phyloP scores from a whole-genome alignment of 2,113 vertebrate species.

The Myrmophylax atrothorax region DNA sequence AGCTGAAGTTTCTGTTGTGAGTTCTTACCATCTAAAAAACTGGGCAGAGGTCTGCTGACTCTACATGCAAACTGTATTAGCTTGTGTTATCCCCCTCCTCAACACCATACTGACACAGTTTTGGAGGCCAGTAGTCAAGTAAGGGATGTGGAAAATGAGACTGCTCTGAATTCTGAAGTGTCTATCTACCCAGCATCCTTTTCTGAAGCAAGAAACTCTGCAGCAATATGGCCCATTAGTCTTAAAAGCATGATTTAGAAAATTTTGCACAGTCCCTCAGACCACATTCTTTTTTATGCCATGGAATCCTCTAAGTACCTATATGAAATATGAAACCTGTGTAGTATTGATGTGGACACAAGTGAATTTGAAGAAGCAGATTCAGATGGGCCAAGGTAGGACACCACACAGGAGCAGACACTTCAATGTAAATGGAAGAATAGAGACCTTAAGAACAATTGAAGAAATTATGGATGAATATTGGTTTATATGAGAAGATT shows the following conservation, averaged over 20 bases:
- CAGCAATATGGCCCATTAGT: neutral
- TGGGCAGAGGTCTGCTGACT: neutral
- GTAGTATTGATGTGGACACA: neutral
- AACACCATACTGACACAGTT: neutral
- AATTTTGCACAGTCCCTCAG: neutral
- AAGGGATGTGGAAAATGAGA: neutral
- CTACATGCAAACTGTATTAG: neutral
- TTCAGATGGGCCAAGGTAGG: neutral
- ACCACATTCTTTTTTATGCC: neutral
- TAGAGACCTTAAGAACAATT: neutral
- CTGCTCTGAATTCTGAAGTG: neutral
- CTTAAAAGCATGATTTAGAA: neutral
- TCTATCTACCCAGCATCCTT: neutral
- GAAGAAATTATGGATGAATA: neutral
- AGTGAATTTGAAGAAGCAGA: neutral
- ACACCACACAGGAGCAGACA: neutral
- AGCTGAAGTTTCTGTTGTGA: neutral
- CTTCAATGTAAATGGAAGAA: neutral
- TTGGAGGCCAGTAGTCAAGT: neutral
- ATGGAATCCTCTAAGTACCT: neutral
- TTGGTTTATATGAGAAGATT: neutral
- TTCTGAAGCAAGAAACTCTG: neutral
- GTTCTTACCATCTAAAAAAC: neutral
- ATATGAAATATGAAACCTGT: neutral
- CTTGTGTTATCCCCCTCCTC: neutral